Base-by-base conservation (phyloP, 2,797 vertebrate species). In the Emydoidea blandingii region DNA sequence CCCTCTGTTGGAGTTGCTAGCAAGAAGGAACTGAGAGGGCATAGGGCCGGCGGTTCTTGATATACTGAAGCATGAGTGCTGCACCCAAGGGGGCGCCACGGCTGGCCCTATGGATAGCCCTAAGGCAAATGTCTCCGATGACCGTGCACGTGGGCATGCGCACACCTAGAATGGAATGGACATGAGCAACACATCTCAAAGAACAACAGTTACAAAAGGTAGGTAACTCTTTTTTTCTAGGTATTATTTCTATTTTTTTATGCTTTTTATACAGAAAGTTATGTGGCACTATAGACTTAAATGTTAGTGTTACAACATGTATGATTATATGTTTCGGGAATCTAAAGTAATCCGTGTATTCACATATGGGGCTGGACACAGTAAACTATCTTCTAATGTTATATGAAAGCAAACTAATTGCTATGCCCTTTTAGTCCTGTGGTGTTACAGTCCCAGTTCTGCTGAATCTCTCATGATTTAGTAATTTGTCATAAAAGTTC, bases 391-490 rank as follows among this genome's bases (percentile, higher is more conserved):
- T 59, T 92, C 52, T 91, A 91, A 80, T 72, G 57, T 86, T 88
- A 52, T 85, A 81, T 93, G 85, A 91, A 93, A 89, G 57, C 90
- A 90, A 96, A 92, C 81, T 90, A 85, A 97, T 96, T 94, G 88
- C 47, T 89, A 2, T n/a, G 76, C 86, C n/a, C 50, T 88, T 91
- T 94, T 93, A 88, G 90, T 85, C 81, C 53, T 91, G 34, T 56
- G 91, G 41, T 0, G 8, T 85, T 89, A 27, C 8, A 88, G 76
- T 79, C 23, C 53, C 88, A 87, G 4, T 86, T 89, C 37, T 83
- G 72, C 52, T 93, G 79, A 85, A 79, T 92, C 50, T 89, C 49
- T 83, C 41, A 25, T 89, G 79, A 87, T 94, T 81, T 91, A 86
- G 86, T 92, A 47, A 89, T 90, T 84, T 93, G 72, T 91, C 85